Conservation (phyloP, 2,113 vertebrate genomes). For the Labrus mixtus region DNA sequence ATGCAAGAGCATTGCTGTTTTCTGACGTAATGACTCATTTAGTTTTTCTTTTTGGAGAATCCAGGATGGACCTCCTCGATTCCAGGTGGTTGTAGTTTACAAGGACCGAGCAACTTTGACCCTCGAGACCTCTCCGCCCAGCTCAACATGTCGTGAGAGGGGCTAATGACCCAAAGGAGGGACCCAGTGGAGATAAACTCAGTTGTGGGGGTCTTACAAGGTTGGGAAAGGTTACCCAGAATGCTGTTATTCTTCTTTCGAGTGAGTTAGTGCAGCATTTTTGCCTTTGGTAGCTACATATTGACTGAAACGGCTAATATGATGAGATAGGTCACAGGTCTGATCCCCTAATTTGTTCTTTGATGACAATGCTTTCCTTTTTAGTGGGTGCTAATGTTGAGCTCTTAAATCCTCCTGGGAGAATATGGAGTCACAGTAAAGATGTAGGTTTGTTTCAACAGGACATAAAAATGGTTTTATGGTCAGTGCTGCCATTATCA, state of each 20-base stretch:
- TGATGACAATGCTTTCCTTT: not conserved
- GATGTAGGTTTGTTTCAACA: too few species aligned
- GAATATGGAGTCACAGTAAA: too few species aligned
- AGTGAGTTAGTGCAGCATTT: constrained; percentile 6
- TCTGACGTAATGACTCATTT: constrained; percentile 44
- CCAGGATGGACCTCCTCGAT: constrained; percentile 28
- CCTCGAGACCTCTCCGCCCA: constrained; percentile 39
- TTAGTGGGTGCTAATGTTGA: not conserved
- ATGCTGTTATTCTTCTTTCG: not conserved
- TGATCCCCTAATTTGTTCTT: constrained; percentile 5
- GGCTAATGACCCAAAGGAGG: constrained; percentile 24
- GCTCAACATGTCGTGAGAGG: constrained; percentile 19
- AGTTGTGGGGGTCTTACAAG: not conserved
- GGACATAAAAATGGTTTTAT: too few species aligned
- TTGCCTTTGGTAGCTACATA: not conserved
- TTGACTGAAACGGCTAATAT: not conserved
- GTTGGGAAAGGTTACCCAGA: constrained; percentile 23
- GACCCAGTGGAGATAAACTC: not conserved
- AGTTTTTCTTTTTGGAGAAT: constrained; percentile 36
- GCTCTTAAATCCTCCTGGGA: not conserved
- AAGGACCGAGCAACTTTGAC: constrained; percentile 63
- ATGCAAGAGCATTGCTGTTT: constrained; percentile 48
- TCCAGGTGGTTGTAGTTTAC: constrained; percentile 69
- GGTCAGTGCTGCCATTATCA: not conserved
- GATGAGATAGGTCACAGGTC: not conserved